A percentile compares a stretch with the other conserved stretches of the same genome.
Conservation (phyloP, 2,797 vertebrate genomes). For the Phoxinus dragarum region DNA sequence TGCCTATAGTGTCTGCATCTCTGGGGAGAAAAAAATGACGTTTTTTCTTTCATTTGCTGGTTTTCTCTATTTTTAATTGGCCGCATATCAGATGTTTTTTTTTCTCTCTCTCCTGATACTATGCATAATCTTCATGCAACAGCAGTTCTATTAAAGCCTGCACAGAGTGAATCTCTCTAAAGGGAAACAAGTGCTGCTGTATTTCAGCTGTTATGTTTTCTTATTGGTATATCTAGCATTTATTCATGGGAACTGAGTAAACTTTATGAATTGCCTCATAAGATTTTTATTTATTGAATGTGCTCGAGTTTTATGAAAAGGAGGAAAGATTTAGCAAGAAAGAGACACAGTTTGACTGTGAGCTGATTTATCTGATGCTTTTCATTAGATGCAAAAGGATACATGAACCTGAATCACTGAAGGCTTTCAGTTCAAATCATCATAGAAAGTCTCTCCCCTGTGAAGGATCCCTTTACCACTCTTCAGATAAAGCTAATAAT, state of each 20-base stretch:
- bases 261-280: conserved; percentile 51
- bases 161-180: conserved; percentile 44
- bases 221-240: conserved; percentile 31
- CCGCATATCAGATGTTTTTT: conserved; percentile 65
- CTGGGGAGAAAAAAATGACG: background rate
- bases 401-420: background rate
- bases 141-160: conserved; percentile 63
- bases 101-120: conserved; percentile 58
- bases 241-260: conserved; percentile 58
- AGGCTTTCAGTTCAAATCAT: conserved; percentile 14
- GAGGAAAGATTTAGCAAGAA: conserved; percentile 49
- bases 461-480: too few relatives aligned
- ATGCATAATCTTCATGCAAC: conserved; percentile 65
- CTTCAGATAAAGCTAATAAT: too few relatives aligned
- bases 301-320: conserved; percentile 20
- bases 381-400: conserved; percentile 24
- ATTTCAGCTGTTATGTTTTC: conserved; percentile 53
- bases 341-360: conserved; percentile 46
- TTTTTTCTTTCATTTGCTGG: conserved; percentile 20
- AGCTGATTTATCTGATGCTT: conserved; percentile 27
- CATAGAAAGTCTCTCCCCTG: too few relatives aligned
- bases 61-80: conserved; percentile 68
- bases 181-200: conserved; percentile 33
- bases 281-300: conserved; percentile 46
- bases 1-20: background rate